phyloP scores from a whole-genome alignment of 2,888 invertebrate genomes.

The Mythimna ferrago region DNA sequence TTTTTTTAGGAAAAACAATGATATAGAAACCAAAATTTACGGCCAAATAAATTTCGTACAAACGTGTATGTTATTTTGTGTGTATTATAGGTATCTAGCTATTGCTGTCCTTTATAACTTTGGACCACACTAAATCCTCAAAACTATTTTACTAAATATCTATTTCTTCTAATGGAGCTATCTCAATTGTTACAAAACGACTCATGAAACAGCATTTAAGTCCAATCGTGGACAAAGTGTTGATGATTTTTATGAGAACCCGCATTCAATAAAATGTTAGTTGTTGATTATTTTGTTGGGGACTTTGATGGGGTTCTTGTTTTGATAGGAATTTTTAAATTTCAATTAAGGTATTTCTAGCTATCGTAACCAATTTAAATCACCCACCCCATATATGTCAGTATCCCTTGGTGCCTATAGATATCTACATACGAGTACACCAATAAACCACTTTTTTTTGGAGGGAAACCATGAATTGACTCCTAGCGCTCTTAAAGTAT shows the following conservation, averaged over 20 bases:
- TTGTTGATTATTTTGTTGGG: slow-evolving; percentile 37
- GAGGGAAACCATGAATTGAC: no score
- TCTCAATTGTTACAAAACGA: slow-evolving; percentile 23
- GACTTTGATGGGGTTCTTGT: background rate
- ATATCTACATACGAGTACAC: no score
- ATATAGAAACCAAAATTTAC: no score
- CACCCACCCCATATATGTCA: no score
- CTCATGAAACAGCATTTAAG: slow-evolving; percentile 20
- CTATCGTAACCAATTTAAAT: no score
- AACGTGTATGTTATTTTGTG: no score
- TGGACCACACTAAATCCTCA: slow-evolving; percentile 7
- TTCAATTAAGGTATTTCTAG: background rate
- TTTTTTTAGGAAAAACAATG: no score
- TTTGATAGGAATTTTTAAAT: background rate
- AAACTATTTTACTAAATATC: background rate
- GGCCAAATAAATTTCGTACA: no score
- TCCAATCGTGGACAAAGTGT: slow-evolving; percentile 24
- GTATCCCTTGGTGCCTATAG: no score
- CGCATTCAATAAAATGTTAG: slow-evolving; percentile 45
- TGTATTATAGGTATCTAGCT: no score
- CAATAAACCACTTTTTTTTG: no score
- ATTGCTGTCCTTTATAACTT: background rate
- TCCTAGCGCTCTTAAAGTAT: no score
- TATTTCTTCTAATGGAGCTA: background rate
- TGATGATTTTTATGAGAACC: slow-evolving; percentile 45